Evolutionary conservation across 2,888 invertebrate species (phyloP).

Genomic region (Esperia sulphurella): DNA sequence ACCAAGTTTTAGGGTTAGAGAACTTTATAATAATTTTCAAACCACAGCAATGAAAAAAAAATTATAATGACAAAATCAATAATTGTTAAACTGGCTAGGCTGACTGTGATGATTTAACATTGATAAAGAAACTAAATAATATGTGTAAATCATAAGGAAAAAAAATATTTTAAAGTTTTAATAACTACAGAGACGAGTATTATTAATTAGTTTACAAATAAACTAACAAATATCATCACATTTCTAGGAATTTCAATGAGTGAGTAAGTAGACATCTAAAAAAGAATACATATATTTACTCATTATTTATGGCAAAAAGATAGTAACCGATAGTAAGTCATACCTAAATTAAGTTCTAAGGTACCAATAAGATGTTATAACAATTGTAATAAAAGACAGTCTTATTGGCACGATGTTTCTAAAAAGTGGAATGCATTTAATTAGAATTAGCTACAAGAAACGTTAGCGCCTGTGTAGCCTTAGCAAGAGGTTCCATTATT

Average conservation of each 20-base stretch:
- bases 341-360: background rate
- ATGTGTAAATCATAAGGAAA: too few species aligned
- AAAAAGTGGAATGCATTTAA: slow-evolving; percentile 13
- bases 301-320: background rate
- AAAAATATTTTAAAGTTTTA: too few species aligned
- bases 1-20: too few species aligned
- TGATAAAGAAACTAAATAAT: too few species aligned
- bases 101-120: too few species aligned
- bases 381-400: slow-evolving; percentile 7
- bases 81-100: too few species aligned
- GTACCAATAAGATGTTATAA: background rate
- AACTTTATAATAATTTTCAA: too few species aligned
- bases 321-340: background rate
- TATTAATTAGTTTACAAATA: background rate
- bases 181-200: background rate
- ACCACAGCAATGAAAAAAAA: too few species aligned
- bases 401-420: slow-evolving; percentile 14
- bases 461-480: background rate
- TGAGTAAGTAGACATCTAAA: background rate
- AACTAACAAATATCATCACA: background rate
- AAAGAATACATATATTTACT: background rate
- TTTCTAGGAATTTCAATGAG: background rate
- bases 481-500: too few species aligned
- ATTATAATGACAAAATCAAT: too few species aligned
- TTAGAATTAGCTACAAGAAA: background rate